Percentiles rank a stretch among this genome's conserved stretches.
phyloP scores from a whole-genome alignment of 2,797 vertebrate species.

The Myotis vivesi region DNA sequence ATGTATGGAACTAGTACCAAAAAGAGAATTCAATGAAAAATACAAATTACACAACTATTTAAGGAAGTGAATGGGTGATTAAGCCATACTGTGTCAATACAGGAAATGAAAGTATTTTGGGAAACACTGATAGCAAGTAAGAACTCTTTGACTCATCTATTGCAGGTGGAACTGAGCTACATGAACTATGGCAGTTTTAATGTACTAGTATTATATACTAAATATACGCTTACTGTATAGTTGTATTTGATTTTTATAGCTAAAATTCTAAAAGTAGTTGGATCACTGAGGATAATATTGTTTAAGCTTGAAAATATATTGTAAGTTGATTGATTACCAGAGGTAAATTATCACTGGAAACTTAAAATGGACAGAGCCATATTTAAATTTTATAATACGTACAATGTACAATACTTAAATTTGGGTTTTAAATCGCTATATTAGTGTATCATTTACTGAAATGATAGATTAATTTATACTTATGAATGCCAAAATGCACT shows the following conservation, averaged over 20 bases:
- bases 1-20: background rate
- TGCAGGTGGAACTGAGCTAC: background rate
- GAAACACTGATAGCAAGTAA: background rate
- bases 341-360: background rate
- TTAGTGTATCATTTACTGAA: background rate
- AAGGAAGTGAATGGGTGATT: background rate
- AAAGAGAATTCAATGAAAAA: conserved; percentile 18
- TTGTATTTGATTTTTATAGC: conserved; percentile 1
- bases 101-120: background rate
- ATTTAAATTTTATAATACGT: conserved; percentile 23
- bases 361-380: background rate
- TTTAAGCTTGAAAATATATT: conserved; percentile 21
- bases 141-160: background rate
- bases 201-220: background rate
- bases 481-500: background rate
- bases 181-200: background rate
- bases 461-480: background rate
- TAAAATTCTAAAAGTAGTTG: background rate
- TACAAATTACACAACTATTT: background rate
- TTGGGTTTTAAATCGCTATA: background rate
- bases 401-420: background rate
- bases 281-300: background rate
- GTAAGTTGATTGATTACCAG: conserved; percentile 1
- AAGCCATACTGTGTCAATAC: background rate
- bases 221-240: background rate